Conservation (phyloP, 1,140 invertebrate species). For the Pinna nobilis region DNA sequence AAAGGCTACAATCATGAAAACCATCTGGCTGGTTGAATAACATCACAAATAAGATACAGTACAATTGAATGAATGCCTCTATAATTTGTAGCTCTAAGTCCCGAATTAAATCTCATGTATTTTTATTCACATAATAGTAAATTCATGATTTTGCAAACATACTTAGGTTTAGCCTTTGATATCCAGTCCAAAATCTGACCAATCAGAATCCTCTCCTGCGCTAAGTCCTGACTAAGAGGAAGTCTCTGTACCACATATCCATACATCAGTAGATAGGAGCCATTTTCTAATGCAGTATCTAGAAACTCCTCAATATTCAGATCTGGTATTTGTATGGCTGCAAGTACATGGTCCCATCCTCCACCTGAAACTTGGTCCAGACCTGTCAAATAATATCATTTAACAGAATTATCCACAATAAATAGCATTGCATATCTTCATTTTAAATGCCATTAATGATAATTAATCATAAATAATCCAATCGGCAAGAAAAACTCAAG, state of each 20-base stretch:
- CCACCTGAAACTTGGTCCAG: constrained; percentile 35
- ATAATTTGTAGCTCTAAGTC: too few species aligned
- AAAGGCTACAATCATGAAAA: too few species aligned
- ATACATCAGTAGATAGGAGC: constrained; percentile 65
- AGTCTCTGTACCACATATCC: constrained; percentile 62
- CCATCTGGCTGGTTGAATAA: too few species aligned
- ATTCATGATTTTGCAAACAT: constrained; percentile 19
- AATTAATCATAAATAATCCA: background rate
- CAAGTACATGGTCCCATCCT: constrained; percentile 64
- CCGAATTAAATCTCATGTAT: too few species aligned
- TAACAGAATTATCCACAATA: too few species aligned
- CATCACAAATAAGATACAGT: background rate
- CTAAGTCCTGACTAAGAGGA: constrained; percentile 59
- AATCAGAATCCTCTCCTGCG: constrained; percentile 59
- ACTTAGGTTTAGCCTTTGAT: constrained; percentile 65
- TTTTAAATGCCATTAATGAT: background rate
- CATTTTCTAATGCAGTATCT: constrained; percentile 57
- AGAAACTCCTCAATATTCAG: constrained; percentile 66
- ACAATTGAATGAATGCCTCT: too few species aligned
- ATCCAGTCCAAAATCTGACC: constrained; percentile 63
- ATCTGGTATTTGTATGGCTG: constrained; percentile 68
- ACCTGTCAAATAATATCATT: background rate
- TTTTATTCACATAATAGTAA: too few species aligned
- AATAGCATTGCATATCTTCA: background rate
- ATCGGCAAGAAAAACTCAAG: too few species aligned